Evolutionary conservation across 2,888 invertebrate genomes (phyloP), one percentile per base, ranked within the genome.

Genomic region (Drosophila fulvimacula): DNA sequence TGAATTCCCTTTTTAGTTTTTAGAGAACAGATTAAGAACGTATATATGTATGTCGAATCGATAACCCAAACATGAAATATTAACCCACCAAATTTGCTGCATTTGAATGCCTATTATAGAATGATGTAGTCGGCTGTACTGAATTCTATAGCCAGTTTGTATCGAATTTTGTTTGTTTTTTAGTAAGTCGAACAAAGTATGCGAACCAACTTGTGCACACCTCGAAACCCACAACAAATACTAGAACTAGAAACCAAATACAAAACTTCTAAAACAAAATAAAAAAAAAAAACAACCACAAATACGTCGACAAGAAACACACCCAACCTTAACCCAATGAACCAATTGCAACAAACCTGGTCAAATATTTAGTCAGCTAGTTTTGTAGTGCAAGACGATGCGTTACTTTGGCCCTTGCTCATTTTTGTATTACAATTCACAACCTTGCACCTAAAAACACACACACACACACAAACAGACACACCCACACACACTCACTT

Each of bases 151-250:
- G 79, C 83, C 88, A 79, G 90, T 90, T 89, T 91, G 90, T 89
- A 81, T 91, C 91, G 88, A 91, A 89, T 91, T 91, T 91, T 90
- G 91, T 91, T 91, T 90, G 90, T 91, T 91, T 91, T 91, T 90
- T 90, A 88, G 90, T 89, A 72, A 85, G 81, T 84, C 88, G 82
- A 91, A 89, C 77, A 86, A 91, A 89, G 90, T 89, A 90, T 91
- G 91, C 89, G 90, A 90, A 90, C 87, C 77, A 76, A 81, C 75
- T 77, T 73, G 83, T 79, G 77, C 89, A 85, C 72, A 64, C 74
- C 51, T 71, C 65, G 72, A 46, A 19, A 57, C 63, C 68, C 53
- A 39, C n/a, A 56, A 58, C 15, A 63, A 41, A 56, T 51, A 73
- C 21, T 34, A 36, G n/a, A 71, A 58, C 60, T 21, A 24, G 10